Evolutionary conservation across 1,140 invertebrate genomes (phyloP), one percentile per base, ranked within the genome.

Genomic region (Battus philenor): DNA sequence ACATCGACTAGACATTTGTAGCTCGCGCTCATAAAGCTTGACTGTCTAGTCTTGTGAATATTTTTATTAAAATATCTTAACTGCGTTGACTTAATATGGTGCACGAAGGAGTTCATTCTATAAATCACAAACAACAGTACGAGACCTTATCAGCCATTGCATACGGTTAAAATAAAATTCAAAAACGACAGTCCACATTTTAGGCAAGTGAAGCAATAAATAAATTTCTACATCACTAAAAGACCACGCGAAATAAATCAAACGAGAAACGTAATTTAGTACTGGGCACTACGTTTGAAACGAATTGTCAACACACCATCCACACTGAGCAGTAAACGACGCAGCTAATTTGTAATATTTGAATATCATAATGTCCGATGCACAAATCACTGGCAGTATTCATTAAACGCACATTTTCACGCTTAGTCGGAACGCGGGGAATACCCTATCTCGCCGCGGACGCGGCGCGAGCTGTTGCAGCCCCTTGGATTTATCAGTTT

Each of bases 201-300:
- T 4, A 36, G 53, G 48, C 53, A 56, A 56, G 53, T 47, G 15
- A 39, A 52, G 47, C 43, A 58, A 58, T 53, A 52, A 48, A 54
- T 54, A 45, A 41, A 27, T 34, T 10, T 18, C n/a, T 38, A 22
- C 11, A 18, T 7, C 10, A 20, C 18, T 38, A 38, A 24, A 34
- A 18, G n/a, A n/a, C n/a, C 33, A 38, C 11, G 18, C 18, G 12
- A 24, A 36, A 11, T 9, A 29, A 29, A 20, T 20, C 2, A 2
- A 20, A 29, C 26, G 11, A n/a, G n/a, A n/a, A n/a, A 9, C 11
- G 11, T 13, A 32, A 32, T 32, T 32, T 32, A 13, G 30, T 32
- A 15, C 2, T 32, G 15, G 30, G 30, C 30, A 11, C 15, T 30
- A 30, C 4, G 4, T 29, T 5, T 15, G 15, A 7, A 13, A 4